A percentile compares a stretch with the other conserved stretches of the same genome.
Conservation (phyloP, 2,797 vertebrate genomes). For the Coluber constrictor region DNA sequence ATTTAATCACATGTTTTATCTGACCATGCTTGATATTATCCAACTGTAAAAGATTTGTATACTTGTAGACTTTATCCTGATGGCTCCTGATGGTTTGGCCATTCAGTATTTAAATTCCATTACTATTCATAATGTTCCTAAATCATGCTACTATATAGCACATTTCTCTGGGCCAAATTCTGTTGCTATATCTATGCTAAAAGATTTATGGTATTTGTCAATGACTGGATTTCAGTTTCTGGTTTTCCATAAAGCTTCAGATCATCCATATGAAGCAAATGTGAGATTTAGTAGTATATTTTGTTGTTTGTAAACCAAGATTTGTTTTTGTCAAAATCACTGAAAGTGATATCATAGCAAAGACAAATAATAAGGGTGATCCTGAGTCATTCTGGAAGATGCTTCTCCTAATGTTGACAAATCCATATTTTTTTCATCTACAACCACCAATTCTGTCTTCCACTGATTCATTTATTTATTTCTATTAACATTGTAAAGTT, state of each 20-base stretch:
- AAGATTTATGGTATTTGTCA: neutral
- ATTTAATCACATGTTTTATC: neutral
- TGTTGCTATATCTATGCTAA: neutral
- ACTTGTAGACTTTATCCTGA: neutral
- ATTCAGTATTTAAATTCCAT: neutral
- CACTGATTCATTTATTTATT: neutral
- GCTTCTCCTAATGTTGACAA: neutral
- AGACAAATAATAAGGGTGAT: neutral
- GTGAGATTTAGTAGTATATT: neutral
- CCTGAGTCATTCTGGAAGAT: neutral
- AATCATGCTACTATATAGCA: neutral
- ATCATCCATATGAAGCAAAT: neutral
- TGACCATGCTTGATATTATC: neutral
- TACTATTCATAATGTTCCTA: neutral
- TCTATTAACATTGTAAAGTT: neutral
- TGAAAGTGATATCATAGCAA: neutral
- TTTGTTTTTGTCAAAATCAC: neutral
- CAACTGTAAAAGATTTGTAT: neutral
- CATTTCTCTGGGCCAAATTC: neutral
- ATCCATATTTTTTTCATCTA: neutral
- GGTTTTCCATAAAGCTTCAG: neutral
- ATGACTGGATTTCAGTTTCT: neutral
- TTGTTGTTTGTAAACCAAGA: neutral
- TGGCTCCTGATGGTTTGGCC: neutral
- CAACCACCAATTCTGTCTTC: neutral